These are phyloP conservation scores for Phenganax stokvisi DNA, from an alignment of 92 coral and sea anemone genomes.

Conservation along the genomic window DNA sequence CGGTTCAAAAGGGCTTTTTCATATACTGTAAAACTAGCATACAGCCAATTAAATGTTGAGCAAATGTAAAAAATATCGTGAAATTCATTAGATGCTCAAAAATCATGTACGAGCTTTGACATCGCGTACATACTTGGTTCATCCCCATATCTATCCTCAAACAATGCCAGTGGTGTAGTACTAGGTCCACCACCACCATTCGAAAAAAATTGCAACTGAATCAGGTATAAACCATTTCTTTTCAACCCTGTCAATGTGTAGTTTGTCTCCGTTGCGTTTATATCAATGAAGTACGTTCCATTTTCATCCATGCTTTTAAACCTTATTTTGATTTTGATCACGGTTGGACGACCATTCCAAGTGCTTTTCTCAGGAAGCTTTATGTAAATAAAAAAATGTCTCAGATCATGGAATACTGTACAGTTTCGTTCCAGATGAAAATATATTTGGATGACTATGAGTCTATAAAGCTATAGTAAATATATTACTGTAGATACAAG, in stretches of 20 bases:
- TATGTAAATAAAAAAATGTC: not conserved
- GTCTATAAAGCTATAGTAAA: too few species aligned
- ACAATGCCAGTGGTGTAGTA: not conserved
- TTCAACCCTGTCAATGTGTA: slow-evolving; percentile 2
- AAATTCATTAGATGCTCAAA: too few species aligned
- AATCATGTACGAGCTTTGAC: too few species aligned
- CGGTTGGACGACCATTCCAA: not conserved
- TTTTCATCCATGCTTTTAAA: not conserved
- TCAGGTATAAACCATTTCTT: not conserved
- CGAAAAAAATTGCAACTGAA: not conserved
- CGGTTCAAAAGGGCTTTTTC: too few species aligned
- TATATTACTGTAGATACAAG: too few species aligned
- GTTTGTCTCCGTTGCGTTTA: not conserved
- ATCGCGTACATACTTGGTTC: not conserved
- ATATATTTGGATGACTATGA: too few species aligned
- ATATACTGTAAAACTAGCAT: too few species aligned
- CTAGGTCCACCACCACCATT: slow-evolving; percentile 1
- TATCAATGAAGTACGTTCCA: not conserved
- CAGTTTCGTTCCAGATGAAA: too few species aligned
- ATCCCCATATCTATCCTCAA: not conserved
- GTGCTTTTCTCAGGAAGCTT: slow-evolving; percentile 14
- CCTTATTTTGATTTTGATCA: not conserved
- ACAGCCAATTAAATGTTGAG: too few species aligned
- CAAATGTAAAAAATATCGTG: too few species aligned
- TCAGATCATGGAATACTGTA: not conserved